These are phyloP conservation scores for Sardinella longiceps DNA, from an alignment of 2,797 vertebrate species.

Conservation along the genomic window DNA sequence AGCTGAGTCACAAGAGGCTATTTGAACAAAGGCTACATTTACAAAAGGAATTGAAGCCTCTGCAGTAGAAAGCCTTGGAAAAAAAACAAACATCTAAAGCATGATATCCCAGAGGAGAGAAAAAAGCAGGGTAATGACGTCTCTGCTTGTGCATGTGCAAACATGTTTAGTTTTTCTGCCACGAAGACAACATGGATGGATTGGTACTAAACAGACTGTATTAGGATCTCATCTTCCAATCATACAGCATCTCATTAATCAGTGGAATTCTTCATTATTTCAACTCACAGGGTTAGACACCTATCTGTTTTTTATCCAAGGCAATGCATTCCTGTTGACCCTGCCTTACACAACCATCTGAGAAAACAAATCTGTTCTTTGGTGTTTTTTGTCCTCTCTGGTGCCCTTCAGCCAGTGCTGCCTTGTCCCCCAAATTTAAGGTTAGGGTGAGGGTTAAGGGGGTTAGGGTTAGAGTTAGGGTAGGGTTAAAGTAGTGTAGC, in stretches of 20 bases:
- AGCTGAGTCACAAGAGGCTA: background rate
- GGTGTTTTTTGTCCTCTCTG: too few species aligned
- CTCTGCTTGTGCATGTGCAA: background rate
- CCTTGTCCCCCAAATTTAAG: too few species aligned
- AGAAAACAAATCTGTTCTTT: too few species aligned
- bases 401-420: too few species aligned
- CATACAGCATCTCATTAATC: background rate
- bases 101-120: background rate
- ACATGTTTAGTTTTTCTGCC: background rate
- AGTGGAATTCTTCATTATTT: background rate
- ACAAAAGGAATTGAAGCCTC: background rate
- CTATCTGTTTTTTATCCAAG: background rate
- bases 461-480: too few species aligned
- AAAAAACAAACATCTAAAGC: constrained; percentile 17
- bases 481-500: too few species aligned
- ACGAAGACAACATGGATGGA: background rate
- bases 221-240: background rate
- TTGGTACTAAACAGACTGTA: background rate
- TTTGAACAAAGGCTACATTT: background rate
- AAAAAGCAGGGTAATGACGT: background rate
- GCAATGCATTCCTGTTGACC: background rate
- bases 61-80: background rate
- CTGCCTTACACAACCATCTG: background rate
- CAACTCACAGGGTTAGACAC: background rate
- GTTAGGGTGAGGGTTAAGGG: too few species aligned